Conservation (phyloP, 2,888 invertebrate species). For the Drosophila cyrtoloma region DNA sequence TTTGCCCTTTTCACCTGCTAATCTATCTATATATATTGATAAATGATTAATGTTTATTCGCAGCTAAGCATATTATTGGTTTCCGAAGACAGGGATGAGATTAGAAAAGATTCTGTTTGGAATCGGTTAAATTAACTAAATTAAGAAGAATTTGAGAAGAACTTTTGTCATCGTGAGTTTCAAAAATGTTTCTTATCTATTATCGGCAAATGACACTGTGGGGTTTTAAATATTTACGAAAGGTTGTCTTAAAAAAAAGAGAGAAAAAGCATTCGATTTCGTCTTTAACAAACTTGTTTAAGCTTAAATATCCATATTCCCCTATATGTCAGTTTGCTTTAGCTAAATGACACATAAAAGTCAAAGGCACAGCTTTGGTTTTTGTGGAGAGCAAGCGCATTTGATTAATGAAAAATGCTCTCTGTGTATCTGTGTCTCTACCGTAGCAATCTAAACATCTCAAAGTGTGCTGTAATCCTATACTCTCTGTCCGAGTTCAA, state of each 20-base stretch:
- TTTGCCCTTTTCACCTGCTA: background rate
- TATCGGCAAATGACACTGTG: background rate
- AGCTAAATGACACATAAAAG: slow-evolving; percentile 49
- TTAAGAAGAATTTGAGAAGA: background rate
- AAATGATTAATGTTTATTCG: background rate
- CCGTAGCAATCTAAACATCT: slow-evolving; percentile 9
- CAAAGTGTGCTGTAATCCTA: slow-evolving; percentile 1
- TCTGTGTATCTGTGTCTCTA: slow-evolving; percentile 2
- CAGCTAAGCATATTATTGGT: background rate
- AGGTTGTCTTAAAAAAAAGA: background rate
- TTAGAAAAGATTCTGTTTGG: background rate
- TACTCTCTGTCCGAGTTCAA: slow-evolving; percentile 25
- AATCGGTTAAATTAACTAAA: background rate
- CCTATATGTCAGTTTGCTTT: slow-evolving; percentile 14
- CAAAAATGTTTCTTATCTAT: background rate
- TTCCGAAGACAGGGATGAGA: background rate
- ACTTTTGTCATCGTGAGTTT: background rate
- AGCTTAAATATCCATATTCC: background rate
- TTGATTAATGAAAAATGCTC: slow-evolving; percentile 59
- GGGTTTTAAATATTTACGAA: background rate
- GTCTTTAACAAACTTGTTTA: background rate
- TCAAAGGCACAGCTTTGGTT: slow-evolving; percentile 33
- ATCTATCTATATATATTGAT: background rate
- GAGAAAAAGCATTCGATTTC: background rate
- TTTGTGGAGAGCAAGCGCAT: slow-evolving; percentile 29